Base-by-base conservation (phyloP, 2,113 vertebrate species). In the Microtus oregoni region DNA sequence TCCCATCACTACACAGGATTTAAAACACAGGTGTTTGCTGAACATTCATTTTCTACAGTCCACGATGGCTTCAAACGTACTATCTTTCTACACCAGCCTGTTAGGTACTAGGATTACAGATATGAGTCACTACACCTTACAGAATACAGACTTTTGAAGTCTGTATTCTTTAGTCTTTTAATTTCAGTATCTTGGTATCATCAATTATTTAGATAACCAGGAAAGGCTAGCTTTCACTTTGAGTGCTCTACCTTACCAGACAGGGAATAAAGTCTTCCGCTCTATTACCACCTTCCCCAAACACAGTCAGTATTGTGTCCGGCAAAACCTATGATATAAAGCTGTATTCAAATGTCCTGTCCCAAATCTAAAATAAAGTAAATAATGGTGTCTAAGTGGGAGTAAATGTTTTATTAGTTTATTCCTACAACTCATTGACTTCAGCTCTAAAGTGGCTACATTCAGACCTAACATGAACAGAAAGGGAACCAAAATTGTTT, bases 381-480 rank as follows among this genome's bases (percentile, higher is more conserved):
- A 90, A 89, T n/a, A 95, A 79, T n/a, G n/a, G 7, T 52, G 28
- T 32, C 61, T 52, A 93, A 90, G 90, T 4, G 15, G 44, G 68
- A 83, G 3, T 38, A 89, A 95, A 38, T 63, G 11, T 93, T 55
- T 3, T n/a, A 90, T 63, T 47, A 11, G 76, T 63, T 94, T 15
- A 92, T 58, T 91, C 41, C 47, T 89, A 91, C 47, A 89, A 75
- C 8, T 24, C 35, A 91, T 17, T 55, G 19, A 70, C 41, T n/a
- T 87, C 24, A 86, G n/a, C 22, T 94, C 32, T 67, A 86, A 92
- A 93, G 24, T 28, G 83, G 58, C 50, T 95, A 88, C n/a, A 58
- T 89, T 89, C 47, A 87, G 3, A 79, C 81, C 52, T 91, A 96
- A 89, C 41, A 50, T n/a, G 52, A 92, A 94, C 13, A 15, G 78